A percentile compares a stretch with the other conserved stretches of the same genome.
Evolutionary conservation across 2,113 vertebrate genomes (phyloP).

Genomic region (Acanthisitta chloris): DNA sequence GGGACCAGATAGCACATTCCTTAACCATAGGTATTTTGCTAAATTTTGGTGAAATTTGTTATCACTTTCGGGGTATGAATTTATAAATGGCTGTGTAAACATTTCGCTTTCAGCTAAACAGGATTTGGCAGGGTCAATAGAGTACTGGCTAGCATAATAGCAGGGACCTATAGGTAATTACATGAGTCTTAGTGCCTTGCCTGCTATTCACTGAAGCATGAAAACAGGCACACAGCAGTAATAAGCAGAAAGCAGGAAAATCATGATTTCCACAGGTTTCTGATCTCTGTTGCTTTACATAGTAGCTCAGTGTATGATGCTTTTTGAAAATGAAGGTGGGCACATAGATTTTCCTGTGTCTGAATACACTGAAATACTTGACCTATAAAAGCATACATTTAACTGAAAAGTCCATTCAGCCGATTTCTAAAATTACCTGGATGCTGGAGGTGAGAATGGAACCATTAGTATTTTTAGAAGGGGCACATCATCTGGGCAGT

Average conservation of each 20-base stretch:
- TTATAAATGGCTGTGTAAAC: slow-evolving; percentile 2
- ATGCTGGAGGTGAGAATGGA: background rate
- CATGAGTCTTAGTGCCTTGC: background rate
- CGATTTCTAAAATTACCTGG: background rate
- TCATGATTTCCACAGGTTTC: background rate
- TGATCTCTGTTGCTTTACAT: background rate
- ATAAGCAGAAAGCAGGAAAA: background rate
- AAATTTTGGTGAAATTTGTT: background rate
- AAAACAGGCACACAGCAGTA: background rate
- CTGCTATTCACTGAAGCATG: background rate
- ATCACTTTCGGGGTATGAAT: background rate
- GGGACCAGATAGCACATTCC: background rate
- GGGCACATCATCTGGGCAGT: background rate
- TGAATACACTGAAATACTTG: background rate
- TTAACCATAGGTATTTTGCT: background rate
- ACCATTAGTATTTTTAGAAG: background rate
- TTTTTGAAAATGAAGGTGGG: background rate
- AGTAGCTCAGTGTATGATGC: background rate
- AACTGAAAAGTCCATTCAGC: background rate
- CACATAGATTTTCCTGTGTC: background rate
- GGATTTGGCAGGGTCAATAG: slow-evolving; percentile 1
- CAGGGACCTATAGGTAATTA: slow-evolving; percentile 15
- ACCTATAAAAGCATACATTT: background rate
- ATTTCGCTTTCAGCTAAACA: background rate
- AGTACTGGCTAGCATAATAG: background rate